These are phyloP conservation scores for Mustela lutreola DNA, from an alignment of 2,113 vertebrate genomes.

Conservation along the genomic window DNA sequence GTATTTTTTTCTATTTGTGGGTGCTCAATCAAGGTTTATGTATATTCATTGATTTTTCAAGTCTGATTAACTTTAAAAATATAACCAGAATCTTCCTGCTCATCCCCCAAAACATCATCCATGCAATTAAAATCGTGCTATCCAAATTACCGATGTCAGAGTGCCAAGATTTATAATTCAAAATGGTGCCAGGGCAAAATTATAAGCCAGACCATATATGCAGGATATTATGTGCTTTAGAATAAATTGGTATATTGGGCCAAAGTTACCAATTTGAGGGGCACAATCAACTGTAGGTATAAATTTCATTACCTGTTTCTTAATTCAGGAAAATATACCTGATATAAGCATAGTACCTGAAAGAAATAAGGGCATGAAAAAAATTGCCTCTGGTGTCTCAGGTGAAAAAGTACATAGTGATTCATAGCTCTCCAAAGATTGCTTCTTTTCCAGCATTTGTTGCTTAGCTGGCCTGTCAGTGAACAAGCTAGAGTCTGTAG, in stretches of 20 bases:
- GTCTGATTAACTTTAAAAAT: slow-evolving; percentile 70
- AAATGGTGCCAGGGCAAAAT: slow-evolving; percentile 14
- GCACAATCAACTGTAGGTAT: neutral
- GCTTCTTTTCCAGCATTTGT: neutral
- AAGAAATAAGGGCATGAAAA: neutral
- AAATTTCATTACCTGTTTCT: neutral
- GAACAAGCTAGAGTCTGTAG: neutral
- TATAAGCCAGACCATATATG: neutral
- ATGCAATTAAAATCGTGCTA: slow-evolving; percentile 60
- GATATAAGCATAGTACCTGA: neutral
- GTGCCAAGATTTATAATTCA: slow-evolving; percentile 59
- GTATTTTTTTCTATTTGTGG: slow-evolving; percentile 70
- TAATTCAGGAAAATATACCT: neutral
- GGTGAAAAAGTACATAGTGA: neutral
- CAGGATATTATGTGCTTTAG: neutral
- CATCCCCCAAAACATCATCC: neutral
- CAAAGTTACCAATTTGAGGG: neutral
- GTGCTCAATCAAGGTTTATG: slow-evolving; percentile 78
- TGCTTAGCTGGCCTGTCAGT: neutral
- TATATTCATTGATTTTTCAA: slow-evolving; percentile 75
- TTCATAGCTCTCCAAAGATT: neutral
- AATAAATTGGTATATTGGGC: slow-evolving; percentile 3
- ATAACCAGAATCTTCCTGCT: slow-evolving; percentile 61
- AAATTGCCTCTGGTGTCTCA: neutral
- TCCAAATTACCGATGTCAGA: slow-evolving; percentile 52